These are phyloP conservation scores for Tholera decimalis DNA, from an alignment of 2,888 invertebrate genomes.

Conservation along the genomic window DNA sequence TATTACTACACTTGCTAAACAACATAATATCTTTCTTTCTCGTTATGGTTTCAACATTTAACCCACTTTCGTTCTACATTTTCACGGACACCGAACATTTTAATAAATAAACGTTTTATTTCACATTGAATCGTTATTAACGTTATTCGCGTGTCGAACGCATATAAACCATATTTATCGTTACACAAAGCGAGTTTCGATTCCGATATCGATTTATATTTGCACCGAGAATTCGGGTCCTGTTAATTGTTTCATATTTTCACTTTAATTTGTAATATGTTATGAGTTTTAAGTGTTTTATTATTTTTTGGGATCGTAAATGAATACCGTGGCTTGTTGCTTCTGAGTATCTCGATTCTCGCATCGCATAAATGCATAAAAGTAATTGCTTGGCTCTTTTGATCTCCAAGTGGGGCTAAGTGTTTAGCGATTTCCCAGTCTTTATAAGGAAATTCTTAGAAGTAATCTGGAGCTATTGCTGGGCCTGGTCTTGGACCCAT, in stretches of 20 bases:
- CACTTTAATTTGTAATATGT: neutral
- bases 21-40: slow-evolving; percentile 31
- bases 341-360: too few species aligned
- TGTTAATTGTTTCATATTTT: slow-evolving; percentile 13
- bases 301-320: neutral
- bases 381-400: neutral
- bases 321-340: neutral
- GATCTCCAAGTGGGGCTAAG: too few species aligned
- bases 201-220: slow-evolving; percentile 42
- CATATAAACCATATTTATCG: slow-evolving; percentile 40
- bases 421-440: neutral
- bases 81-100: slow-evolving; percentile 53
- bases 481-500: too few species aligned
- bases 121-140: slow-evolving; percentile 30
- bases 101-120: slow-evolving; percentile 46
- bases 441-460: neutral
- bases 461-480: neutral
- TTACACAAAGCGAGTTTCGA: slow-evolving; percentile 47
- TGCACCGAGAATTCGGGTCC: slow-evolving; percentile 26
- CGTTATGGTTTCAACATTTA: slow-evolving; percentile 48
- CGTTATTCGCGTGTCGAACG: slow-evolving; percentile 38
- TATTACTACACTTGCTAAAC: neutral
- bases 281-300: neutral
- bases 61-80: slow-evolving; percentile 53
- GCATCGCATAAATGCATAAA: too few species aligned